These are phyloP conservation scores for Parauchenoglanis ngamensis DNA, from an alignment of 2,797 vertebrate species.

Conservation along the genomic window DNA sequence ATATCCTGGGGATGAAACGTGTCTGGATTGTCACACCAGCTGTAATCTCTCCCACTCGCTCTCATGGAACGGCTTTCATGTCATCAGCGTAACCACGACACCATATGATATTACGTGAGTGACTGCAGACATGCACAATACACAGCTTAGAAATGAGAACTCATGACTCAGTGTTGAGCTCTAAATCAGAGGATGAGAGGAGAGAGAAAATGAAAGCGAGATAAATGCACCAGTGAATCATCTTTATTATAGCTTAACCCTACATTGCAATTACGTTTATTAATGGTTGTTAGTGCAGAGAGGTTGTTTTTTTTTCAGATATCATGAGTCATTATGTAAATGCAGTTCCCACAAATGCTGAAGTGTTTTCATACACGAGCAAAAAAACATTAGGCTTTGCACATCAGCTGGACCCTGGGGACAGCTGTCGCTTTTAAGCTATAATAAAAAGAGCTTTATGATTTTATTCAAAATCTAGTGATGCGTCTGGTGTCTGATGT, in stretches of 20 bases:
- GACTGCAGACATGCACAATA: not conserved
- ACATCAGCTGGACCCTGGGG: not conserved
- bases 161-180: not conserved
- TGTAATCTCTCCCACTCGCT: constrained; percentile 29
- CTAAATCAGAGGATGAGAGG: not conserved
- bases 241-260: constrained; percentile 10
- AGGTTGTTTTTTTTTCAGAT: not conserved
- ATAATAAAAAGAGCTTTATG: not conserved
- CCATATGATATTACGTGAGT: constrained; percentile 14
- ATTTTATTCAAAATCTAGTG: not conserved
- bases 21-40: constrained; percentile 33
- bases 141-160: not conserved
- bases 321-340: constrained; percentile 23
- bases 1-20: constrained; percentile 3
- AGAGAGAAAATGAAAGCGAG: not conserved
- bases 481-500: too few relatives aligned
- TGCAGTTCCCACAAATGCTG: not conserved
- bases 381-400: not conserved
- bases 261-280: constrained; percentile 11
- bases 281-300: not conserved
- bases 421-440: not conserved
- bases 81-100: constrained; percentile 26
- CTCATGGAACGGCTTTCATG: constrained; percentile 16
- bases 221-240: constrained; percentile 8
- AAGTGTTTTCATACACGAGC: not conserved